Percentiles rank a stretch among this genome's conserved stretches.
Conservation (phyloP, 2,888 invertebrate genomes). For the Polylopha cassiicola region DNA sequence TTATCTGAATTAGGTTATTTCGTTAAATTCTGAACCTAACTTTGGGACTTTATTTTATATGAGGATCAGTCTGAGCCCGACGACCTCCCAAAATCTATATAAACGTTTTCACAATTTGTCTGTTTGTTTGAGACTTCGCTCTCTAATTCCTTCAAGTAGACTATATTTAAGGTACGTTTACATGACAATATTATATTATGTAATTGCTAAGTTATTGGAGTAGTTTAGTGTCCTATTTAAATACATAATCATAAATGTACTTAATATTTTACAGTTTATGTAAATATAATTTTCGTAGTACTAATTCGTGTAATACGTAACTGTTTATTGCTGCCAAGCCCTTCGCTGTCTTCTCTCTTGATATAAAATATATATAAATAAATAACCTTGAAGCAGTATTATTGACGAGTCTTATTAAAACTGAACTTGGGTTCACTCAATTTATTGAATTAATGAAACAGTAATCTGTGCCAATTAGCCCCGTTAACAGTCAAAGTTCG, state of each 20-base stretch:
- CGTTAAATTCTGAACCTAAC: background rate
- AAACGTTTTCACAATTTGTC: conserved; percentile 7
- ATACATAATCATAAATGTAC: background rate
- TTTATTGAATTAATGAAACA: no score
- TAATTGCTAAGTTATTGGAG: conserved; percentile 8
- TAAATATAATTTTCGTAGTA: conserved; percentile 14
- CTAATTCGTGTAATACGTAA: conserved; percentile 2
- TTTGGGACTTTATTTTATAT: conserved; percentile 27
- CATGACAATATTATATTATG: conserved; percentile 15
- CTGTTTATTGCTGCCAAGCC: conserved; percentile 1
- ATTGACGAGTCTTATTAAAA: no score
- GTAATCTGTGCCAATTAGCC: no score
- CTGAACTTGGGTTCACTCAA: no score
- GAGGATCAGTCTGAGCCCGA: conserved; percentile 48
- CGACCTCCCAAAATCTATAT: conserved; percentile 34
- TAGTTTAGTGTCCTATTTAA: conserved; percentile 8
- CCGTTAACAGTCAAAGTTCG: no score
- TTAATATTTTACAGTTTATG: conserved; percentile 10
- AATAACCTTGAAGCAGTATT: no score
- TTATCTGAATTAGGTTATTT: conserved; percentile 9
- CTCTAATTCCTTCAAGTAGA: conserved; percentile 7
- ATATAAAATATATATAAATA: no score
- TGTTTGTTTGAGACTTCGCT: conserved; percentile 1
- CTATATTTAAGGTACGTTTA: conserved; percentile 8
- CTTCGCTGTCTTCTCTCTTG: no score